phyloP scores from a whole-genome alignment of 2,113 vertebrate genomes.

The Butorides virescens region DNA sequence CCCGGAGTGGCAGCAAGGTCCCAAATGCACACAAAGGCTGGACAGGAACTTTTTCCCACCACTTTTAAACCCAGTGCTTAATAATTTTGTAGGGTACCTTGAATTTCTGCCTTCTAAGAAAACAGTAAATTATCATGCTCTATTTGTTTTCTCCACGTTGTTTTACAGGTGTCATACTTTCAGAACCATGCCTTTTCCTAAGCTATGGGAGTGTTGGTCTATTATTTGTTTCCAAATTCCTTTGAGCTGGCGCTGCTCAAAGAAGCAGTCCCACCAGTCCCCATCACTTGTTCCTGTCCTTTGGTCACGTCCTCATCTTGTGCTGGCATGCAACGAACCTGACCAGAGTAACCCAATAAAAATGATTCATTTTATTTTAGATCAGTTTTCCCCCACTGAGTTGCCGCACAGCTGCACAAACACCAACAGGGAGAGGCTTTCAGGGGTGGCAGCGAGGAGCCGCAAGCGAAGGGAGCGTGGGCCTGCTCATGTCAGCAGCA shows the following conservation, averaged over 20 bases:
- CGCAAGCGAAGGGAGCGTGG: rapidly evolving
- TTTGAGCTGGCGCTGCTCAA: neutral
- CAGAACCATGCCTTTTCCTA: neutral
- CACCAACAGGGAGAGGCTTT: neutral
- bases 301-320: neutral
- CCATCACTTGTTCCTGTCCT: neutral
- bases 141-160: neutral
- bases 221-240: neutral
- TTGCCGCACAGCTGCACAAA: neutral
- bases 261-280: neutral
- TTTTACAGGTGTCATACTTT: neutral
- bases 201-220: neutral
- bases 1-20: neutral
- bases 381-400: neutral
- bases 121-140: neutral
- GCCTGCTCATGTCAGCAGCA: neutral
- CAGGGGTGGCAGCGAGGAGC: neutral
- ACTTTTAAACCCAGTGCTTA: neutral
- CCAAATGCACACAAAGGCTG: neutral
- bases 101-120: neutral
- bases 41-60: neutral
- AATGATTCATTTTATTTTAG: neutral
- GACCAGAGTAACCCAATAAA: neutral
- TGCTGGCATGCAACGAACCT: neutral
- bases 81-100: neutral